Conservation (phyloP, 2,113 vertebrate species). For the Microcebus tavaratra region DNA sequence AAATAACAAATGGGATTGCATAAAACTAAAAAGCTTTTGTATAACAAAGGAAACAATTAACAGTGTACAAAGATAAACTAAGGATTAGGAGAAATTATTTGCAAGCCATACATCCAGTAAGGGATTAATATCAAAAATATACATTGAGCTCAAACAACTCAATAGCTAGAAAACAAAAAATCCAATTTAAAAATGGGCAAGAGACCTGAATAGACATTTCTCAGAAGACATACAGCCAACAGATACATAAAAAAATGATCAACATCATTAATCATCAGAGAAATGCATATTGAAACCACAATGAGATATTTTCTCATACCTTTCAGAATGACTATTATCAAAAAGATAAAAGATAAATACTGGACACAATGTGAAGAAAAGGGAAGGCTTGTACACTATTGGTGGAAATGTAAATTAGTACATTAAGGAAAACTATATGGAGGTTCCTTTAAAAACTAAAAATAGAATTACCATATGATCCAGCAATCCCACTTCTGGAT, state of each 20-base stretch:
- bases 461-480: background rate
- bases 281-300: background rate
- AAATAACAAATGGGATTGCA: background rate
- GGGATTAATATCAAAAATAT: background rate
- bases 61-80: background rate
- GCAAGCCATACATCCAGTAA: background rate
- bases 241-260: background rate
- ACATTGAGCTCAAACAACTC: background rate
- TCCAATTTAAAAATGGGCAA: background rate
- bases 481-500: background rate
- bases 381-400: background rate
- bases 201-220: background rate
- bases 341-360: background rate
- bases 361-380: background rate
- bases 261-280: background rate
- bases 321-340: background rate
- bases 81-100: background rate
- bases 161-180: background rate
- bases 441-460: background rate
- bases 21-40: background rate
- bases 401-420: background rate
- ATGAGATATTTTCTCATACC: background rate
- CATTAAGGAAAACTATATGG: background rate
- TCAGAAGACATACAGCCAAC: background rate
- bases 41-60: background rate